Evolutionary conservation across 2,113 vertebrate species (phyloP), one percentile per base, ranked within the genome.

Genomic region (Rallus limicola): DNA sequence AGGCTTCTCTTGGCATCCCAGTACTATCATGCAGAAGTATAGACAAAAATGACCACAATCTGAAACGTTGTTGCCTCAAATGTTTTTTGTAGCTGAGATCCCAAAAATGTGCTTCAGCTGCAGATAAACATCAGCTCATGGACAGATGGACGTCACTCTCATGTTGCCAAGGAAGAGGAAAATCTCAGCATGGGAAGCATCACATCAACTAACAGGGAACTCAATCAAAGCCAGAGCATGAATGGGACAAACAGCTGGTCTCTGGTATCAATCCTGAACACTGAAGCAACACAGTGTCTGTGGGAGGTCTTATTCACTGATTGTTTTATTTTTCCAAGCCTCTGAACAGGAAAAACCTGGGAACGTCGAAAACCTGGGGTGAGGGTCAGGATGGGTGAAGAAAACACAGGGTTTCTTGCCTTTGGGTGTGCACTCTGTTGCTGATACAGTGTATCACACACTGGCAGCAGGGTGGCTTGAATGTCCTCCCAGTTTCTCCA

Each of bases 401-500:
- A 72, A 90, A 72, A 36, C n/a, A 77, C 42, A 78, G 46, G 13
- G 8, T 74, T 92, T 90, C 33, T 85, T 44, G 68, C 59, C 68
- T 90, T 71, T 1, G 5, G 19, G 40, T 84, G 62, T 33, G 68
- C 70, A 78, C 58, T 89, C n/a, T 76, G 34, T 44, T 74, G 42
- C 58, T 75, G 88, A 87, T 86, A 81, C 0, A 4, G n/a, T 58
- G 33, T 64, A 71, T 95, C 52, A 91, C 0, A 16, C 70, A 44
- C 36, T 53, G 38, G 62, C 59, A 68, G 5, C 26, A 81, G 33
- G 33, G 31, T 48, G 19, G 64, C 80, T 88, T 86, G 28, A 71
- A 52, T 88, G 81, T 83, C 58, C 67, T 94, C 85, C 78, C 91
- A 87, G 78, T 74, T 95, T 53, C 71, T 81, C 75, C 75, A 75